Base-by-base conservation (phyloP, 1,140 invertebrate genomes). In the Saccostrea cuccullata region DNA sequence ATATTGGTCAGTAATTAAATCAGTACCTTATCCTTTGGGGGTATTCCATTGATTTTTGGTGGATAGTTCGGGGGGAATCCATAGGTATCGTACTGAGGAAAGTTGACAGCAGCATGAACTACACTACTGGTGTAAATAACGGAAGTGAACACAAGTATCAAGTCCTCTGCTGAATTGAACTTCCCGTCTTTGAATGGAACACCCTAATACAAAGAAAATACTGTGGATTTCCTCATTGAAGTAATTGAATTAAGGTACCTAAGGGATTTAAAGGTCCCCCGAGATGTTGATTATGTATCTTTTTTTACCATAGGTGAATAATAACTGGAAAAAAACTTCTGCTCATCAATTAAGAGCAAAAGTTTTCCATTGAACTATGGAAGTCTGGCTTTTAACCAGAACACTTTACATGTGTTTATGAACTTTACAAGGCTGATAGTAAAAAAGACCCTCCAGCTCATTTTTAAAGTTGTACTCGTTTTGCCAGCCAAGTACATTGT, bases 61-160 rank as follows among this genome's bases (percentile, higher is more conserved):
- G 95, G 95, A 89, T 95, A 95, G 90, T 95, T 95, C 9, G 95
- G 95, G 6, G 94, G 93, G 89, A n/a, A 95, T 40, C 91, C 94
- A 86, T 95, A 95, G 67, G 91, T 88, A 26, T 92, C 90, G 60
- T 93, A 93, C 87, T 91, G 90, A 1, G 91, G 87, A 88, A 95
- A 95, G 87, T 95, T 95, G 55, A 93, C 92, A 11, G 95, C 94
- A 12, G 95, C 93, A 90, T 95, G 95, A 23, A 92, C 93, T 17
- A 94, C 91, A 84, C 93, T 95, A 89, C 95, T 95, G 0, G 92
- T 94, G 40, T 93, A 93, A 23, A 95, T 94, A 55, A 95, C 93
- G 1, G 89, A 90, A 5, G 95, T 93, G 15, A 95, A 82, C 0
- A 92, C 90, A 47, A 92, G 89, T 15, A 94, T 91, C 6, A 95